phyloP scores from a whole-genome alignment of 2,113 vertebrate species.

The Syngnathus floridae region DNA sequence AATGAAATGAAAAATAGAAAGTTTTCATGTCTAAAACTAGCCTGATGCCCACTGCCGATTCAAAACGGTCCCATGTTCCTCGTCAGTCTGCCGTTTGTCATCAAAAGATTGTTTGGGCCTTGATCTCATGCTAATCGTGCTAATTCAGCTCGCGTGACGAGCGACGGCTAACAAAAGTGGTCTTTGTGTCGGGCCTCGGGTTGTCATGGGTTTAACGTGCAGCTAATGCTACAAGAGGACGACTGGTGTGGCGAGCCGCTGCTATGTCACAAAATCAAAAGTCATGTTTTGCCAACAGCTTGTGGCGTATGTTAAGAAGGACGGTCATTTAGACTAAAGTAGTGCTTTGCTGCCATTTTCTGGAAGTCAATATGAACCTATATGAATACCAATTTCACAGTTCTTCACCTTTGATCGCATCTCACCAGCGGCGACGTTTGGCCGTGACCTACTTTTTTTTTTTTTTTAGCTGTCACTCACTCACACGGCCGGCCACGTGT shows the following conservation, averaged over 20 bases:
- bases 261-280: not conserved
- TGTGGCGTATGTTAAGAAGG: too few species aligned
- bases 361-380: too few species aligned
- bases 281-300: not conserved
- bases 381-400: not conserved
- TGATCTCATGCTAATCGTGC: not conserved
- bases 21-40: not conserved
- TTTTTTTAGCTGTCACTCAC: slow-evolving; percentile 48
- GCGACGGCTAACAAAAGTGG: not conserved
- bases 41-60: not conserved
- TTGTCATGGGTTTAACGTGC: not conserved
- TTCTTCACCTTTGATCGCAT: not conserved
- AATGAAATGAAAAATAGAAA: not conserved
- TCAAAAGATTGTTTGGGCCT: not conserved
- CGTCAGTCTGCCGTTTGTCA: not conserved
- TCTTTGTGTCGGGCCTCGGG: not conserved
- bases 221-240: not conserved
- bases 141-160: not conserved
- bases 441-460: slow-evolving; percentile 57
- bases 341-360: not conserved
- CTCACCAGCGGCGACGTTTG: slow-evolving; percentile 41
- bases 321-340: not conserved
- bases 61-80: not conserved
- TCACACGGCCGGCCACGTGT: slow-evolving; percentile 32
- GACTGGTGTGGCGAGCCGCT: not conserved